Evolutionary conservation across 2,888 invertebrate species (phyloP), one percentile per base, ranked within the genome.

Genomic region (Caradrina kadenii): DNA sequence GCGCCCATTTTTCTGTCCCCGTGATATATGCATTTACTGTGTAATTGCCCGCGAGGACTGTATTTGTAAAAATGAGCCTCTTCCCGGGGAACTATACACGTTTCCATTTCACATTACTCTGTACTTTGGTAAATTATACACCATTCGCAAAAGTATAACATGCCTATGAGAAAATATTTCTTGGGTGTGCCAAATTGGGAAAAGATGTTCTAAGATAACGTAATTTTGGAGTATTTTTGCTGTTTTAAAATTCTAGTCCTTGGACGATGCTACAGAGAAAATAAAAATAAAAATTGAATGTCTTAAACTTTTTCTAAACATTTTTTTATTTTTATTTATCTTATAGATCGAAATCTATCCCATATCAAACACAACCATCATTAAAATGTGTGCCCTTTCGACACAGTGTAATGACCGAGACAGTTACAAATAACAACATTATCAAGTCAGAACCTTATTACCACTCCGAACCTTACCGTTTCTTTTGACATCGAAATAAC

Each of bases 11-110:
- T 85, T 86, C 82, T 86, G 89, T 88, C 86, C 73, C 86, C 67
- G 93, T 93, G 93, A 91, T 92, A 92, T 93, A 93, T 92, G 92
- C 91, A 89, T 88, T 91, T 91, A 89, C 86, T 71, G 83, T 72
- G 90, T 90, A 92, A 93, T 93, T 90, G 87, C 84, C 70, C 71
- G 71, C 76, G 82, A 88, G 85, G 84, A 86, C 87, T 86, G 89
- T 89, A 85, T 87, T 91, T 90, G 82, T 84, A 81, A 86, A 90
- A 91, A 88, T 81, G 76, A 71, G 84, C 69, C 81, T 79, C 85
- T 89, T 88, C 88, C 88, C 83, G 82, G 79, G 85, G 82, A 86
- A 80, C 67, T 35, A 58, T 48, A 55, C 42, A 55, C 39, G 54
- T 76, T 83, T 82, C 74, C 83, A 80, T 72, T 83, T 81, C 78